Evolutionary conservation across 2,888 invertebrate species (phyloP).

Genomic region (Idaea aversata): DNA sequence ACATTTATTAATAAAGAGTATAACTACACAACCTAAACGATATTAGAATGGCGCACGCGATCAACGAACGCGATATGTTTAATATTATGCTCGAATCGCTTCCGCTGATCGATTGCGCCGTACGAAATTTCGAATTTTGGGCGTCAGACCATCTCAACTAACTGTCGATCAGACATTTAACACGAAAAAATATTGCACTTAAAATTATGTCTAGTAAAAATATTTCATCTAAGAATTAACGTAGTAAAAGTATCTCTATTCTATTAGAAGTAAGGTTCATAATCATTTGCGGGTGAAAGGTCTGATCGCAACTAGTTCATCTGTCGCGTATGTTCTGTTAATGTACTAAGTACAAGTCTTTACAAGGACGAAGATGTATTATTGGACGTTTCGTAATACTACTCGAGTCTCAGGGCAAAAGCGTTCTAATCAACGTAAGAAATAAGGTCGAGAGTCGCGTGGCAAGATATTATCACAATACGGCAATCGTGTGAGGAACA

Average conservation of each 20-base stretch:
- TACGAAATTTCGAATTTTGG: constrained; percentile 17
- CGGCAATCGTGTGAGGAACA: constrained; percentile 54
- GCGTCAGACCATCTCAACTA: constrained; percentile 10
- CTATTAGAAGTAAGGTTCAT: background rate
- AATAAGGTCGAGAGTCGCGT: constrained; percentile 47
- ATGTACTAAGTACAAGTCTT: constrained; percentile 78
- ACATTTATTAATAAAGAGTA: constrained; percentile 52
- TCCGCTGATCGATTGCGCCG: constrained; percentile 23
- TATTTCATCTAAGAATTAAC: background rate
- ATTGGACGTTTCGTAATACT: constrained; percentile 70
- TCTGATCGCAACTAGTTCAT: constrained; percentile 24
- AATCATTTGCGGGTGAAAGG: background rate
- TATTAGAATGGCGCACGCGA: constrained; percentile 54
- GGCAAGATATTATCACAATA: constrained; percentile 77
- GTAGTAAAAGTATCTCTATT: constrained; percentile 18
- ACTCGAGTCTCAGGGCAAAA: constrained; percentile 53
- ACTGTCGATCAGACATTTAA: background rate
- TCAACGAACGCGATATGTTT: constrained; percentile 33
- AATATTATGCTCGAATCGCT: background rate
- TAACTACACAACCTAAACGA: constrained; percentile 65
- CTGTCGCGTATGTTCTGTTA: constrained; percentile 52
- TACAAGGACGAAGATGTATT: constrained; percentile 76
- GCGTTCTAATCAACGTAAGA: constrained; percentile 51
- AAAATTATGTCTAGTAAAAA: background rate
- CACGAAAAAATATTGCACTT: background rate